phyloP scores from a whole-genome alignment of 2,113 vertebrate species.

The Leptosomus discolor region DNA sequence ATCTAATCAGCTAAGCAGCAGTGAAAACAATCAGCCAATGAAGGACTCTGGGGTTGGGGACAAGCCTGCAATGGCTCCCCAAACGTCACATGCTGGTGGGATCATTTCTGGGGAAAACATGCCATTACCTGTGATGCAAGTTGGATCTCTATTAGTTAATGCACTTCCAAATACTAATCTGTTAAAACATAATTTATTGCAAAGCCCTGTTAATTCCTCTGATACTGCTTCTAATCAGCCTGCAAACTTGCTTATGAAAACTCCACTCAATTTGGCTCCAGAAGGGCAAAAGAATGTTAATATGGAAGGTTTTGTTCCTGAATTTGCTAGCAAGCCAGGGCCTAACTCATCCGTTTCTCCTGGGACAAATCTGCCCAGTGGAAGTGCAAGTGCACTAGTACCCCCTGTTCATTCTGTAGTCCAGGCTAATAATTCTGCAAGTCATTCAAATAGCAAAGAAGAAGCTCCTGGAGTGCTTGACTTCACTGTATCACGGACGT shows the following conservation, averaged over 20 bases:
- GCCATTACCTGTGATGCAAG: conserved; percentile 1
- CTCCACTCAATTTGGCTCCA: conserved; percentile 74
- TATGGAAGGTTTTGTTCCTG: conserved; percentile 50
- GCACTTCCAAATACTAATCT: conserved; percentile 62
- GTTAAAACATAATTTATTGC: conserved; percentile 55
- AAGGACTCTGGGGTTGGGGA: conserved; percentile 61
- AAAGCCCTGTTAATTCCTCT: conserved; percentile 51
- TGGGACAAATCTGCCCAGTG: background rate
- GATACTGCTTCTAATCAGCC: conserved; percentile 52
- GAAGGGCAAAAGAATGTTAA: conserved; percentile 66
- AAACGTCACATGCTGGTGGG: background rate
- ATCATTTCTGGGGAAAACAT: conserved; percentile 50
- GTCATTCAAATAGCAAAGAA: background rate
- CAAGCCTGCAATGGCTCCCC: conserved; percentile 22
- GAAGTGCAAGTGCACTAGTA: background rate
- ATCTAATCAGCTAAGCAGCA: conserved; percentile 66
- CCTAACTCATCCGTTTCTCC: conserved; percentile 25
- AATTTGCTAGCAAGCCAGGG: conserved; percentile 52
- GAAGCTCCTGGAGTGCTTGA: conserved; percentile 75
- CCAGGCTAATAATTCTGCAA: background rate
- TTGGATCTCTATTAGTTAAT: conserved; percentile 24
- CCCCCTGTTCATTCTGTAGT: background rate
- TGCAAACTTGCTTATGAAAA: conserved; percentile 34
- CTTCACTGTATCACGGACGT: conserved; percentile 79
- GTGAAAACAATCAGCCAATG: conserved; percentile 69